phyloP scores from a whole-genome alignment of 2,797 vertebrate species.

The Diceros bicornis region DNA sequence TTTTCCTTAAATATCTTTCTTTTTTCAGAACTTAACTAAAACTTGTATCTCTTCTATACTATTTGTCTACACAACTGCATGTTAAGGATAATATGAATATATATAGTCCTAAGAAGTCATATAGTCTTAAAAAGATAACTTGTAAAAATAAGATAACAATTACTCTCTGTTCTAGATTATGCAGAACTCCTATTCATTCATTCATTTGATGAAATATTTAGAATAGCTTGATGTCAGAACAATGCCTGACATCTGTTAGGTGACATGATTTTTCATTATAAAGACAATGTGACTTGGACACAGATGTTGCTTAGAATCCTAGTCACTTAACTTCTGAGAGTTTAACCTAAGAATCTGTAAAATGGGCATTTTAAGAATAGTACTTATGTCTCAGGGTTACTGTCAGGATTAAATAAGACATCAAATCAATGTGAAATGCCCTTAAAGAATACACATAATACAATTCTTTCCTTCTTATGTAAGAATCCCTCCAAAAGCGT shows the following conservation, averaged over 20 bases:
- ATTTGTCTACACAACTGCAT: neutral
- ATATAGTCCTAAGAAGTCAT: neutral
- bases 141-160: neutral
- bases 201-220: neutral
- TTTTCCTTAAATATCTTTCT: neutral
- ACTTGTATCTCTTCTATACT: neutral
- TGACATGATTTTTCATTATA: neutral
- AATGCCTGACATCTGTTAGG: neutral
- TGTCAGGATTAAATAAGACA: neutral
- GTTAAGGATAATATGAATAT: neutral
- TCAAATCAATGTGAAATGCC: neutral
- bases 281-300: neutral
- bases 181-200: neutral
- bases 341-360: neutral
- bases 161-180: neutral
- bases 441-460: neutral
- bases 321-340: neutral
- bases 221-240: neutral
- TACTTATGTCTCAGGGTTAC: neutral
- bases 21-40: neutral
- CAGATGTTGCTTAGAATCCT: neutral
- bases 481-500: neutral
- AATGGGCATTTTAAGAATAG: neutral
- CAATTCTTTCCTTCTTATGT: neutral
- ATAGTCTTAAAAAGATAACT: neutral